phyloP scores from a whole-genome alignment of 2,888 invertebrate genomes.

The Zele albiditarsus region DNA sequence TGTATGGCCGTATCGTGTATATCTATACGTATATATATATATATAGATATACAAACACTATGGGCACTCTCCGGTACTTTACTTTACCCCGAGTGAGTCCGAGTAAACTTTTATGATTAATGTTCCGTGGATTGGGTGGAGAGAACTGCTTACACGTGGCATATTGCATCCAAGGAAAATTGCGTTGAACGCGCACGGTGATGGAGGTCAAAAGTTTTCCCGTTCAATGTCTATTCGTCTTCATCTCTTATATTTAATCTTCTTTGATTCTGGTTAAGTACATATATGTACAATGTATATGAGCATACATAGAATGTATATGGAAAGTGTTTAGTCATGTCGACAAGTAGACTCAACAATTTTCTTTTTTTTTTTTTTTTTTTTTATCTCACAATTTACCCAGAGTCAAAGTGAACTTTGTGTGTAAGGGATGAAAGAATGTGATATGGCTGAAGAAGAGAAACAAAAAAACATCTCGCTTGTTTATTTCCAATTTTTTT shows the following conservation, averaged over 20 bases:
- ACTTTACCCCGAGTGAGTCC: conserved; percentile 12
- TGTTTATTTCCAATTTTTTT: neutral
- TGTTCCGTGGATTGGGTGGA: conserved; percentile 38
- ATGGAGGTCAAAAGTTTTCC: neutral
- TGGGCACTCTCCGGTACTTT: neutral
- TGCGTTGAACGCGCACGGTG: neutral
- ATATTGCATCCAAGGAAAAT: conserved; percentile 32
- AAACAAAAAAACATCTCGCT: neutral
- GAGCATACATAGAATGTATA: neutral
- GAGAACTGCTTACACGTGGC: conserved; percentile 34
- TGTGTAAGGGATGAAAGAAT: neutral
- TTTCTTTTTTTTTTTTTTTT: neutral
- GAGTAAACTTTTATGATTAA: conserved; percentile 53
- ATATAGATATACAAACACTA: neutral
- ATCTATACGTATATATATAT: neutral
- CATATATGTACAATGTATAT: neutral
- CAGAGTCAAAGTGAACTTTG: neutral
- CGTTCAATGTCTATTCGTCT: neutral
- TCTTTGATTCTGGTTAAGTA: neutral
- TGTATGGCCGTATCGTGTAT: neutral
- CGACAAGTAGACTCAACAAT: neutral
- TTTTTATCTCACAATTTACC: neutral
- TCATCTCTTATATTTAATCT: neutral
- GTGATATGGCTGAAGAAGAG: neutral
- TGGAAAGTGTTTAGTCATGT: conserved; percentile 20